Evolutionary conservation across 2,888 invertebrate genomes (phyloP).

Genomic region (Nephrotoma appendiculata): DNA sequence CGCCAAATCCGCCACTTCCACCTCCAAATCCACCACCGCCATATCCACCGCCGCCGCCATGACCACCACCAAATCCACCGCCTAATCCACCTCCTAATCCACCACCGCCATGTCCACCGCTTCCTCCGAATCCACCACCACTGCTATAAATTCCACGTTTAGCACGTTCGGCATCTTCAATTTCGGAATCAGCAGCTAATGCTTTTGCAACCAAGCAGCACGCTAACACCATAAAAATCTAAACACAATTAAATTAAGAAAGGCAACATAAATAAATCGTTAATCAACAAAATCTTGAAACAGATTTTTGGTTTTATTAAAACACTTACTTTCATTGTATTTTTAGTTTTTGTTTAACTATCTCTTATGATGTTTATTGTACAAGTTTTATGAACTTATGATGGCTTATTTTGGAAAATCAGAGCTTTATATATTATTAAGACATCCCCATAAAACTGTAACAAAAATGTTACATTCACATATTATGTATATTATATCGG

Average conservation of each 20-base stretch:
- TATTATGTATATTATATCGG: neutral
- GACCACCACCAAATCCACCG: neutral
- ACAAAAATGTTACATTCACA: neutral
- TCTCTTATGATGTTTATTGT: neutral
- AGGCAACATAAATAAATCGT: neutral
- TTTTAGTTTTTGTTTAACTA: neutral
- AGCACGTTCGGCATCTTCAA: neutral
- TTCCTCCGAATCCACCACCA: neutral
- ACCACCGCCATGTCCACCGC: neutral
- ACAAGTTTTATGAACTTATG: neutral
- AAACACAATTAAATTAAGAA: neutral
- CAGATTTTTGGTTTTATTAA: neutral
- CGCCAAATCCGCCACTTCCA: neutral
- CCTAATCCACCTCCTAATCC: neutral
- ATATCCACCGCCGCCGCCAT: neutral
- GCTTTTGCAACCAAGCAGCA: neutral
- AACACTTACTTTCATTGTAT: neutral
- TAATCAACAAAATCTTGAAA: neutral
- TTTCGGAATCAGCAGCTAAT: neutral
- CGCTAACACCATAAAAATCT: neutral
- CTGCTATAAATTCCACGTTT: neutral
- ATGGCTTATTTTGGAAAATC: neutral
- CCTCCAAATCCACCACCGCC: neutral
- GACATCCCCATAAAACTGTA: neutral
- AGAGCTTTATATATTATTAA: neutral